phyloP scores from a whole-genome alignment of 2,113 vertebrate genomes.

The Anas platyrhynchos region DNA sequence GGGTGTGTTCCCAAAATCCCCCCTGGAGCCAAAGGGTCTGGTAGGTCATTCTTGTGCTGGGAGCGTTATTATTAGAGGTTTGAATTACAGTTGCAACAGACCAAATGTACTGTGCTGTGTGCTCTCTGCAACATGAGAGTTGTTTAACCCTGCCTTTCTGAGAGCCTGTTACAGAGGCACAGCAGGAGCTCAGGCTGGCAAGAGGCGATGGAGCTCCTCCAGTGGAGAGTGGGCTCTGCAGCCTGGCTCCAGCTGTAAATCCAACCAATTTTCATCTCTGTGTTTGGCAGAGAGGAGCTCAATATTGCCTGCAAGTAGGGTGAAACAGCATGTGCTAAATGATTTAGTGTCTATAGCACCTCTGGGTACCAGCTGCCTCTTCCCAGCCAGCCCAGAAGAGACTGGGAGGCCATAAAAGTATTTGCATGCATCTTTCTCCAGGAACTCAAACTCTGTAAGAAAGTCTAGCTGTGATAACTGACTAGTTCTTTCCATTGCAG shows the following conservation, averaged over 20 bases:
- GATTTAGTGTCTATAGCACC: not conserved
- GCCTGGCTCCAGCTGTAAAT: not conserved
- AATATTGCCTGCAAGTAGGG: not conserved
- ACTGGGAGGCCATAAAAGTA: not conserved
- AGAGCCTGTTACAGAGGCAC: not conserved
- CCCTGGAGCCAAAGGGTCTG: not conserved
- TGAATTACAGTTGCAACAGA: not conserved
- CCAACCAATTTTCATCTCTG: not conserved
- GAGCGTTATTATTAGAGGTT: not conserved
- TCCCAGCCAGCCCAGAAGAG: not conserved
- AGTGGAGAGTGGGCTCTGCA: not conserved
- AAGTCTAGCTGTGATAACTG: not conserved
- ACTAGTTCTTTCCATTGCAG: slow-evolving; percentile 66
- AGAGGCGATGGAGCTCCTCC: not conserved
- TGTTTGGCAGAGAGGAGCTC: not conserved
- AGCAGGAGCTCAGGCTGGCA: not conserved
- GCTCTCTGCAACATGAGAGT: not conserved
- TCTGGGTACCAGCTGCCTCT: not conserved
- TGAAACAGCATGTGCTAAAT: not conserved
- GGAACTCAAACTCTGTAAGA: not conserved
- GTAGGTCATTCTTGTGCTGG: not conserved
- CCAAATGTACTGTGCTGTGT: not conserved
- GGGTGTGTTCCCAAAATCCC: not conserved
- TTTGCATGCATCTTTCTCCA: not conserved
- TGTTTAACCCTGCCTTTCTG: not conserved